Evolutionary conservation across 2,113 vertebrate species (phyloP).

Genomic region (Bujurquina vittata): DNA sequence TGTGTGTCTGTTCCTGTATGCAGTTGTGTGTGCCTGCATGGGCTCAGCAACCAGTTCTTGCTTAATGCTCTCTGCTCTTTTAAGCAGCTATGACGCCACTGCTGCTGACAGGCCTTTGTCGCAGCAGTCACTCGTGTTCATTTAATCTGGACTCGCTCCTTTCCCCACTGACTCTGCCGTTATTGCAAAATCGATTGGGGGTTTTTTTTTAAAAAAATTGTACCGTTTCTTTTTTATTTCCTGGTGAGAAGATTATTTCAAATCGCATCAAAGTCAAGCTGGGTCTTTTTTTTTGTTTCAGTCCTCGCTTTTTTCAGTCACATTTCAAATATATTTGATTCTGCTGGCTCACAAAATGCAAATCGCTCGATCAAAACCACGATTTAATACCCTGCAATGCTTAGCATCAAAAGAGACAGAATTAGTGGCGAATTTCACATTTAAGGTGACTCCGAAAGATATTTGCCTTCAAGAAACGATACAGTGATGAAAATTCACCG

Average conservation of each 20-base stretch:
- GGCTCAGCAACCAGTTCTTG: background rate
- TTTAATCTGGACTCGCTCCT: conserved; percentile 41
- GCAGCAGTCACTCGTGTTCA: conserved; percentile 31
- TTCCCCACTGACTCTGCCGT: background rate
- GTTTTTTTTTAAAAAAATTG: background rate
- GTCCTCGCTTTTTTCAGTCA: background rate
- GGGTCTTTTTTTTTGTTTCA: background rate
- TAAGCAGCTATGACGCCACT: background rate
- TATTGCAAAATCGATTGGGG: background rate
- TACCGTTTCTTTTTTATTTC: background rate
- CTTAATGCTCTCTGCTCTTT: conserved; percentile 46
- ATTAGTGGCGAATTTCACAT: background rate
- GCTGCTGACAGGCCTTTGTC: conserved; percentile 48
- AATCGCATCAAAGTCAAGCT: conserved; percentile 1
- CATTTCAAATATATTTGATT: background rate
- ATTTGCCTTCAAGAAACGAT: background rate
- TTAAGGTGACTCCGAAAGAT: background rate
- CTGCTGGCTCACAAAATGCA: background rate
- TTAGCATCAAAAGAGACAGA: background rate
- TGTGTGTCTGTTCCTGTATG: background rate
- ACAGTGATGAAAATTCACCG: background rate
- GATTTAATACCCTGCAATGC: background rate
- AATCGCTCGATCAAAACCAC: background rate
- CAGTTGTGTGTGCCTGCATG: background rate
- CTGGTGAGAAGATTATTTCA: background rate